phyloP scores from a whole-genome alignment of 2,888 invertebrate genomes.

The Trisateles emortualis region DNA sequence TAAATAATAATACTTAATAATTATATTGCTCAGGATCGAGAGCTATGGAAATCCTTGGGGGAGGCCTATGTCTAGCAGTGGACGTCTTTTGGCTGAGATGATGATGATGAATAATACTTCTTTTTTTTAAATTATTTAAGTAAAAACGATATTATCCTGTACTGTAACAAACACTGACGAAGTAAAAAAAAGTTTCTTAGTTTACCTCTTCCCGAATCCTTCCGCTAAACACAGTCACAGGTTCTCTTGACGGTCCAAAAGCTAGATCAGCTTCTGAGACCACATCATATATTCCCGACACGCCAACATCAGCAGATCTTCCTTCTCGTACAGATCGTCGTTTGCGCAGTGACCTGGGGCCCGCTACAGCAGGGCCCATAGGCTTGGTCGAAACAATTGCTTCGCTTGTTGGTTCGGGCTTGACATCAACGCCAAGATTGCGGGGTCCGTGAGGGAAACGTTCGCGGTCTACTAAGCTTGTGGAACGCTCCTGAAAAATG shows the following conservation, averaged over 20 bases:
- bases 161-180: neutral
- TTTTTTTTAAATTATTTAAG: no score
- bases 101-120: no score
- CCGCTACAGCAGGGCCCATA: conserved; percentile 83
- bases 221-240: conserved; percentile 95
- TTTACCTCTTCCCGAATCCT: conserved; percentile 92
- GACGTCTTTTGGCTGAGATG: no score
- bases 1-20: no score
- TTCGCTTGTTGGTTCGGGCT: conserved; percentile 70
- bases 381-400: conserved; percentile 81
- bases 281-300: conserved; percentile 95
- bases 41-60: no score
- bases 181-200: neutral
- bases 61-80: no score
- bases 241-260: conserved; percentile 94
- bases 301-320: conserved; percentile 95
- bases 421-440: conserved; percentile 84
- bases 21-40: no score
- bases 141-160: no score
- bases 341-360: conserved; percentile 86
- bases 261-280: conserved; percentile 97
- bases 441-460: conserved; percentile 94
- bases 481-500: conserved; percentile 79
- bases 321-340: conserved; percentile 90
- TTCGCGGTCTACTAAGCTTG: conserved; percentile 87